Evolutionary conservation across 2,113 vertebrate genomes (phyloP).

Genomic region (Pungitius pungitius): DNA sequence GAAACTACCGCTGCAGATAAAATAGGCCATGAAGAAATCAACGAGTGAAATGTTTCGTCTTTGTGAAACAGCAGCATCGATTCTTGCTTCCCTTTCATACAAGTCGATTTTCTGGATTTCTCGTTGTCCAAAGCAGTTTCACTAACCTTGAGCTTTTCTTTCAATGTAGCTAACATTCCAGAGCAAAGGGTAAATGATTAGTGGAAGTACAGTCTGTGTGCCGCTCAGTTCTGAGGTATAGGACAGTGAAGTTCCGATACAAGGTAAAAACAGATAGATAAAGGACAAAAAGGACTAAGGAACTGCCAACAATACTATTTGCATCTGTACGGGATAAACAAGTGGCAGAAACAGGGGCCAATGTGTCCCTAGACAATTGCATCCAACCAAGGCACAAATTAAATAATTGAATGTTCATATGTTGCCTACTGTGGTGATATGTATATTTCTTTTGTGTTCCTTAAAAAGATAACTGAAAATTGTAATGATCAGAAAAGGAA

Average conservation of each 20-base stretch:
- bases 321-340: neutral
- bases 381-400: neutral
- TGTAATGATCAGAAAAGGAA: neutral
- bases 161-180: conserved; percentile 54
- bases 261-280: neutral
- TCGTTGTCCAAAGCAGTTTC: conserved; percentile 20
- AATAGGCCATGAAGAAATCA: neutral
- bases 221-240: conserved; percentile 2
- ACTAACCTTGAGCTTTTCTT: conserved; percentile 49
- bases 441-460: neutral
- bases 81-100: neutral
- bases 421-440: neutral
- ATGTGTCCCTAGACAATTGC: neutral
- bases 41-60: neutral
- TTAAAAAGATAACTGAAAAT: neutral
- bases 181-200: conserved; percentile 41
- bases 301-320: neutral
- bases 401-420: neutral
- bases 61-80: neutral
- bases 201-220: neutral
- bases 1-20: conserved; percentile 4
- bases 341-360: neutral
- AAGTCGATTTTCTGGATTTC: neutral
- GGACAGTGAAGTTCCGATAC: neutral
- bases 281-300: neutral